These are phyloP conservation scores for Phrynocephalus versicolor DNA, from an alignment of 2,113 vertebrate species.

Conservation along the genomic window DNA sequence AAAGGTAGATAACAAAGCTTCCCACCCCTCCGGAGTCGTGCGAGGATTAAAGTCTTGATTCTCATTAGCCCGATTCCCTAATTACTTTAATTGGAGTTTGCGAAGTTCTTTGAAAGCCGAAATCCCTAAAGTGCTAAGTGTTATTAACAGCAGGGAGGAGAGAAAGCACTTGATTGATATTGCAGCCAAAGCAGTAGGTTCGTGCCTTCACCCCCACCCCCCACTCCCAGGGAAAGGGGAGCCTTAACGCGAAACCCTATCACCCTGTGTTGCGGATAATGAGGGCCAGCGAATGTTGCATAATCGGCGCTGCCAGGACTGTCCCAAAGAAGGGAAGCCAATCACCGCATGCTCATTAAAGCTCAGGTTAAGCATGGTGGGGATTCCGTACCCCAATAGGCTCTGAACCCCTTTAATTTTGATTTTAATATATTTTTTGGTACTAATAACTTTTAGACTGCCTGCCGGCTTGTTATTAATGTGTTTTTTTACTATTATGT, in stretches of 20 bases:
- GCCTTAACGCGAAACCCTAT: neutral
- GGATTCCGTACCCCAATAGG: too few species aligned
- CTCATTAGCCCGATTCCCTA: neutral
- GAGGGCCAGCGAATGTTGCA: too few species aligned
- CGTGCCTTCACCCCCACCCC: too few species aligned
- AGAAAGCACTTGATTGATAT: neutral
- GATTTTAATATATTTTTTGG: too few species aligned
- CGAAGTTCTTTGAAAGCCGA: neutral
- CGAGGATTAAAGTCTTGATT: neutral
- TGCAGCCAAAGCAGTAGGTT: constrained; percentile 14
- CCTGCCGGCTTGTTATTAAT: too few species aligned
- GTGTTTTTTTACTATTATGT: too few species aligned
- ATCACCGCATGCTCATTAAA: too few species aligned
- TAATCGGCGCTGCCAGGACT: too few species aligned
- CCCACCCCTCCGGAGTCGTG: rapidly evolving
- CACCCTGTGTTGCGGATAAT: neutral
- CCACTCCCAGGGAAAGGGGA: neutral
- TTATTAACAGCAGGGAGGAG: neutral
- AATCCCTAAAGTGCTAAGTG: neutral
- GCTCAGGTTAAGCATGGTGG: too few species aligned
- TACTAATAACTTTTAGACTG: too few species aligned
- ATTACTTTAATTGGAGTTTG: neutral
- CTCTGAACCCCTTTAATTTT: too few species aligned
- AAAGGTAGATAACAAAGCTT: neutral
- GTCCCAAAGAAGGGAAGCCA: too few species aligned